Conservation (phyloP, 2,113 vertebrate species). For the Thymallus thymallus region DNA sequence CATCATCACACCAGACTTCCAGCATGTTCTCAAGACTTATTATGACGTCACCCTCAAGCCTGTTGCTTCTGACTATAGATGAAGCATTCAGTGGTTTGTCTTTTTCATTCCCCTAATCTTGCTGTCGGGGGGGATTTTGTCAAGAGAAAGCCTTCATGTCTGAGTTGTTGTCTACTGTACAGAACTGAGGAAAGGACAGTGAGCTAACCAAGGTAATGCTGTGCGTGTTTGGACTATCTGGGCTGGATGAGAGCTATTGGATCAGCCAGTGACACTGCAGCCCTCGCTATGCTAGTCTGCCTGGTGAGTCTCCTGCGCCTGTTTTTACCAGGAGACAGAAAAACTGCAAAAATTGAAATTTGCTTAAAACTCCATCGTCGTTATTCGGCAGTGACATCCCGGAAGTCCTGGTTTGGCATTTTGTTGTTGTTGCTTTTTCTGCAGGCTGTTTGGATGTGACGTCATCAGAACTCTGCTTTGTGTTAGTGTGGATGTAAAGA, state of each 20-base stretch:
- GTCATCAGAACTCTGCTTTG: conserved; percentile 20
- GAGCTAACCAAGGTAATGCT: neutral
- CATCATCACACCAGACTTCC: neutral
- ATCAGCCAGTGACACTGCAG: neutral
- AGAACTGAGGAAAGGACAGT: neutral
- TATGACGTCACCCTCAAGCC: no score
- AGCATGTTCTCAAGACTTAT: no score
- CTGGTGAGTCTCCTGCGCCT: neutral
- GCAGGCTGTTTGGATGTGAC: neutral
- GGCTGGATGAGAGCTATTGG: no score
- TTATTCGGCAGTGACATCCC: conserved; percentile 26
- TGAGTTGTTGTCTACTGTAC: no score
- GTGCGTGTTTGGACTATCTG: no score
- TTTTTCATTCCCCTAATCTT: no score
- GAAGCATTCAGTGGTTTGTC: no score
- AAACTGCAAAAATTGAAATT: conserved; percentile 13
- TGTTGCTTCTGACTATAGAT: no score
- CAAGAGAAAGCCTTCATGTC: no score
- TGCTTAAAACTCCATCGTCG: conserved; percentile 35
- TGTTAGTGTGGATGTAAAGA: neutral
- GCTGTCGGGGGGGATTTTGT: no score
- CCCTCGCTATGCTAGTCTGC: neutral
- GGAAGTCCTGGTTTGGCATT: conserved; percentile 21
- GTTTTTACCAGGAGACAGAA: conserved; percentile 26
- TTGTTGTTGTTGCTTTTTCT: neutral